Evolutionary conservation across 2,113 vertebrate genomes (phyloP).

Genomic region (Cettia cetti): DNA sequence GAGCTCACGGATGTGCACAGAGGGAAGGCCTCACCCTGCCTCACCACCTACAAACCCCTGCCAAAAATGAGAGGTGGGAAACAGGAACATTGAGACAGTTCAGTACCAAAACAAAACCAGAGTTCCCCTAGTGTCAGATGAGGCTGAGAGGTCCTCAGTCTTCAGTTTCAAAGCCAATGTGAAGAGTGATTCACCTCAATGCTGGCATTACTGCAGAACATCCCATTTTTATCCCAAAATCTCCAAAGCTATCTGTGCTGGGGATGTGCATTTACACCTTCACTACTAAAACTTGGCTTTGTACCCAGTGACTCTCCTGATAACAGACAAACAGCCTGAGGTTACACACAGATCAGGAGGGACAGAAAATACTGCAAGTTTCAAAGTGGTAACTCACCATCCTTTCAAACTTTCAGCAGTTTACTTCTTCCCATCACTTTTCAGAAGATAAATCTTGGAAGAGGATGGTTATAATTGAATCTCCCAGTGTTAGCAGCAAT

Average conservation of each 20-base stretch:
- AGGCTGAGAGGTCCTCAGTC: fast-evolving
- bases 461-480: neutral
- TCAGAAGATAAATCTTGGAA: neutral
- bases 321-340: fast-evolving
- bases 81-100: neutral
- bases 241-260: neutral
- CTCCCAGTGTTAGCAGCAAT: neutral
- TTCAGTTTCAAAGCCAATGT: neutral
- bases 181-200: neutral
- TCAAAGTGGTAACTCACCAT: neutral
- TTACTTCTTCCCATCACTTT: neutral
- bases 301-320: fast-evolving
- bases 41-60: neutral
- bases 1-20: fast-evolving
- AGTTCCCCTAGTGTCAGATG: fast-evolving
- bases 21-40: fast-evolving
- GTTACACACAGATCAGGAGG: neutral
- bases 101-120: neutral
- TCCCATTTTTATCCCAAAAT: neutral
- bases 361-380: neutral
- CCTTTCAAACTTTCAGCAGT: neutral
- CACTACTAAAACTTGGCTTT: neutral
- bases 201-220: neutral
- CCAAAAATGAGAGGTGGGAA: neutral
- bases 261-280: neutral